These are phyloP conservation scores for Pseudorhombus dupliciocellatus DNA, from an alignment of 2,113 vertebrate species.

Conservation along the genomic window DNA sequence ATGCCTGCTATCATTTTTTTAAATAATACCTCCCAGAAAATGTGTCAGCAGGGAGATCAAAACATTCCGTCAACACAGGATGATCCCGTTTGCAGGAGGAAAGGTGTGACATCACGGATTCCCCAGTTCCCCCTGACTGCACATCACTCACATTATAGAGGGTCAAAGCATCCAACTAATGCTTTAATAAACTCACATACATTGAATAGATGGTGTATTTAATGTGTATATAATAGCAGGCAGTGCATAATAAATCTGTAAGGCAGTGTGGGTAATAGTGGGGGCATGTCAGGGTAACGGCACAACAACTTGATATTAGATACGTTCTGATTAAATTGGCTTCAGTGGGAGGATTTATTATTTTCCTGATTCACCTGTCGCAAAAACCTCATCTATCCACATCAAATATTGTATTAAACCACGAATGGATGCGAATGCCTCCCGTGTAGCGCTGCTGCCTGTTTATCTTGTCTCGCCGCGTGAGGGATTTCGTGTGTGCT, in stretches of 20 bases:
- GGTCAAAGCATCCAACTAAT: too few relatives aligned
- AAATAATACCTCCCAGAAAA: too few relatives aligned
- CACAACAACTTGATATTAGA: not conserved
- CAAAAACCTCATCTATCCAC: not conserved
- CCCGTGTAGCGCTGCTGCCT: conserved; percentile 1
- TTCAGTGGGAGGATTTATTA: not conserved
- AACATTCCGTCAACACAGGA: not conserved
- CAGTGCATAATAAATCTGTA: not conserved
- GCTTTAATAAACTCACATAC: too few relatives aligned
- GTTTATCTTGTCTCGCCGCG: conserved; percentile 41
- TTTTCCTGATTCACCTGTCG: not conserved
- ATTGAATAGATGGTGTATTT: too few relatives aligned
- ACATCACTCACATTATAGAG: too few relatives aligned
- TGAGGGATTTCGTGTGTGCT: conserved; percentile 40
- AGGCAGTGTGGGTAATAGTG: too few relatives aligned
- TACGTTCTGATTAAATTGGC: not conserved
- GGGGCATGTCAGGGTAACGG: not conserved
- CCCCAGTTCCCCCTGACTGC: not conserved
- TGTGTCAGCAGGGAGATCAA: not conserved
- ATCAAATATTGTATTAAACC: not conserved
- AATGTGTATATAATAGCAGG: too few relatives aligned
- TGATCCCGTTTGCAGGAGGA: not conserved
- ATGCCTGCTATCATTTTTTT: not conserved
- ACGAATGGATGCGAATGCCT: conserved; percentile 12
- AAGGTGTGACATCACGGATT: not conserved